A percentile compares a stretch with the other conserved stretches of the same genome.
Conservation (phyloP, 2,888 invertebrate species). For the Drosophila tripunctata region DNA sequence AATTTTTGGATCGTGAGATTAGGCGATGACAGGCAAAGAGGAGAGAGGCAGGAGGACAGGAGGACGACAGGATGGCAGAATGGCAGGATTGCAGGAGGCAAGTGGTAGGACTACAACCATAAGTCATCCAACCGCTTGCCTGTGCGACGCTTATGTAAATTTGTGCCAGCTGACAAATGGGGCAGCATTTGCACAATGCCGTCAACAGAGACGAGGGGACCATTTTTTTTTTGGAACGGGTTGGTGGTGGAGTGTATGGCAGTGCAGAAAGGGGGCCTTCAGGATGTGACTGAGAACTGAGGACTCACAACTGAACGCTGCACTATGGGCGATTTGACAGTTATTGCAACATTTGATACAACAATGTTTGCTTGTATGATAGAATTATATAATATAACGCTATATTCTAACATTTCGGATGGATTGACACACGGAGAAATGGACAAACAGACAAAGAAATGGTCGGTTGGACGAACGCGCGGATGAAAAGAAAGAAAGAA, state of each 20-base stretch:
- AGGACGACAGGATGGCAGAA: neutral
- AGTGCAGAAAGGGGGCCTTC: neutral
- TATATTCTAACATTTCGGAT: too few relatives aligned
- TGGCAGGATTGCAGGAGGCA: neutral
- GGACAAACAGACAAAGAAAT: too few relatives aligned
- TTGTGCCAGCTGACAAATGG: slow-evolving; percentile 83
- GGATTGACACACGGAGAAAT: too few relatives aligned
- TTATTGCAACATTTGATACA: too few relatives aligned
- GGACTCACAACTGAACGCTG: slow-evolving; percentile 13
- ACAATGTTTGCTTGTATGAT: too few relatives aligned
- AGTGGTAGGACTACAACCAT: slow-evolving; percentile 58
- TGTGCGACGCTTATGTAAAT: slow-evolving; percentile 82
- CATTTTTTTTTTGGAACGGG: too few relatives aligned
- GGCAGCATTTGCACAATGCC: slow-evolving; percentile 80
- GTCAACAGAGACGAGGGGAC: slow-evolving; percentile 3
- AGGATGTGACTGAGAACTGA: slow-evolving; percentile 20
- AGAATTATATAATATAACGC: too few relatives aligned
- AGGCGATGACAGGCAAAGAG: slow-evolving; percentile 52
- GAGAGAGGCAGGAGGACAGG: neutral
- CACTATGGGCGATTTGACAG: neutral
- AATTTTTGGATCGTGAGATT: slow-evolving; percentile 77
- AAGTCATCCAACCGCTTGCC: slow-evolving; percentile 76
- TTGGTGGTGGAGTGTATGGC: neutral
- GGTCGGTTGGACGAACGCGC: too few relatives aligned
- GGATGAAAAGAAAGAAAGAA: too few relatives aligned